These are phyloP conservation scores for Smithornis capensis DNA, from an alignment of 2,113 vertebrate genomes.

Conservation along the genomic window DNA sequence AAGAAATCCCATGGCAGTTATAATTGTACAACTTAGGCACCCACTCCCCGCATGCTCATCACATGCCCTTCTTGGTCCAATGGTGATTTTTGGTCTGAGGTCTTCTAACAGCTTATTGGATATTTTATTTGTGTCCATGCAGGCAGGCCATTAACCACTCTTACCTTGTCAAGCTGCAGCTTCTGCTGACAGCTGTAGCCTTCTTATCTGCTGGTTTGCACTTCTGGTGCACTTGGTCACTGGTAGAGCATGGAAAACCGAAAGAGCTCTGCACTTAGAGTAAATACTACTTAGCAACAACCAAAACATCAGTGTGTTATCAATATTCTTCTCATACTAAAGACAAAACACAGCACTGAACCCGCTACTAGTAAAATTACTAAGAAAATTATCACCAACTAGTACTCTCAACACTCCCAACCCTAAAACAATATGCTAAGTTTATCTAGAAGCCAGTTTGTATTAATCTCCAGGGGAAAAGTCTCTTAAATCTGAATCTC, in stretches of 20 bases:
- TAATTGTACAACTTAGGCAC: not conserved
- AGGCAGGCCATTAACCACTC: not conserved
- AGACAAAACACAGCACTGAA: not conserved
- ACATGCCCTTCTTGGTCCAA: not conserved
- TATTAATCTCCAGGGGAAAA: not conserved
- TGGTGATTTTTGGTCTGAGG: not conserved
- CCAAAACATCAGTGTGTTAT: not conserved
- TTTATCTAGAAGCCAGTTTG: not conserved
- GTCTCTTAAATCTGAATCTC: not conserved
- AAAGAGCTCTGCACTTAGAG: not conserved
- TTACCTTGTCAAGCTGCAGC: not conserved
- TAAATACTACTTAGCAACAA: not conserved
- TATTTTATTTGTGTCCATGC: not conserved
- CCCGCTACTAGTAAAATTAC: not conserved
- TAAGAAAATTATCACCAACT: not conserved
- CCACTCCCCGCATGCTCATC: not conserved
- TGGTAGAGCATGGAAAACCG: not conserved
- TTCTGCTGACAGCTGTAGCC: not conserved
- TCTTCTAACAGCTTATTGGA: not conserved
- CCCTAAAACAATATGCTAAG: not conserved
- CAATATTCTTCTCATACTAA: not conserved
- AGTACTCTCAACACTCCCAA: not conserved
- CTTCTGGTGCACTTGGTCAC: not conserved
- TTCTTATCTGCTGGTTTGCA: not conserved
- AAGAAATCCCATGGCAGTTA: not conserved